Evolutionary conservation across 2,888 invertebrate species (phyloP), one percentile per base, ranked within the genome.

Genomic region (Scaptomyza polygonia): DNA sequence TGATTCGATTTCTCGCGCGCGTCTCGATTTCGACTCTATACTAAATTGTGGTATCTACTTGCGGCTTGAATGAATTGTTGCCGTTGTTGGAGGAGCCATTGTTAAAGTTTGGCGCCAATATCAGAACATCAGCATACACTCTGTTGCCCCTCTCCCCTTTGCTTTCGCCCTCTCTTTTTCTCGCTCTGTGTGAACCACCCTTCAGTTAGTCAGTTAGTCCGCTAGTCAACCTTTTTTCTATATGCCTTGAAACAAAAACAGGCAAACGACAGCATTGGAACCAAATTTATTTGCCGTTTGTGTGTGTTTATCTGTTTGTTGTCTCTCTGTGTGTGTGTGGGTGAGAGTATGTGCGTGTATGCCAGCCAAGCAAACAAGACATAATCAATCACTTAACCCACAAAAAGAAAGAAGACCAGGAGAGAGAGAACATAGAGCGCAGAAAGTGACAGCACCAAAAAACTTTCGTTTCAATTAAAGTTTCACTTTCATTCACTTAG

Each of bases 381-480:
- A 84, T 84, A 84, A 83, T 83, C 82, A 83, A 83, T 83, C 84
- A 84, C 82, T 81, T 73, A 81, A 73, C 79, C 82, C 77, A 70
- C 57, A 74, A 73, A 54, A 73, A 68, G 56, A 43, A 11, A 11
- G 14, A 7, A n/a, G 21, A n/a, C n/a, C n/a, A n/a, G n/a, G n/a
- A 12, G 4, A 47, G 12, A 18, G 8, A 11, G 1, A 48, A 30
- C 42, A 34, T 29, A 32, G 6, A 53, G 47, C 12, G 18, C 9
- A 47, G 32, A 8, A 8, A 36, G 29, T 36, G 57, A 55, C 57
- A 76, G 52, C 66, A 64, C 63, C 70, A 77, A 25, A 82, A 71
- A 39, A 71, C 71, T 82, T 78, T 83, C 82, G 57, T 76, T 83
- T 83, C 82, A 83, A 84, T 83, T 83, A 83, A 80, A 78, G 82